phyloP scores from a whole-genome alignment of 2,888 invertebrate species.

The Holacanthella duospinosa region DNA sequence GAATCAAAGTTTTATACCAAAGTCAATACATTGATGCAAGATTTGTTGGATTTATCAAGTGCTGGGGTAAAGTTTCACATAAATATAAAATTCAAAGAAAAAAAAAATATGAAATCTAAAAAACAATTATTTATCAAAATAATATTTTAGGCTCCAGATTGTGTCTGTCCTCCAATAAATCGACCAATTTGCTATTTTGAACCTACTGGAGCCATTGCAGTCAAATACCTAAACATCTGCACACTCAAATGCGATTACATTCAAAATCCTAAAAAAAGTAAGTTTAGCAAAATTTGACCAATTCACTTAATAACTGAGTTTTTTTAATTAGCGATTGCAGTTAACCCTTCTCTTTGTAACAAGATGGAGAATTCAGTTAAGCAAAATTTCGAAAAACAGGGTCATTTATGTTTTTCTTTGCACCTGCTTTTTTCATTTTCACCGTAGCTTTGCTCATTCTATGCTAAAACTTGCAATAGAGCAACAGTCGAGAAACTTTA shows the following conservation, averaged over 20 bases:
- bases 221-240: neutral
- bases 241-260: neutral
- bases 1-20: neutral
- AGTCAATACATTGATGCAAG: neutral
- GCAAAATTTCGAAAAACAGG: too few relatives aligned
- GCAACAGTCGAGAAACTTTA: too few relatives aligned
- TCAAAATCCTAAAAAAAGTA: neutral
- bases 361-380: neutral
- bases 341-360: neutral
- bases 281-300: neutral
- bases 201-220: neutral
- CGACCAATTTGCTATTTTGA: neutral
- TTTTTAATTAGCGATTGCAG: neutral
- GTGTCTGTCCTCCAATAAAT: neutral
- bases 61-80: neutral
- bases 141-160: neutral
- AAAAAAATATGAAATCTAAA: neutral
- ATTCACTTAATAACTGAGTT: neutral
- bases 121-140: neutral
- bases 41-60: neutral
- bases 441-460: too few relatives aligned
- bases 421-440: too few relatives aligned
- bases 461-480: too few relatives aligned
- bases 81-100: too few relatives aligned
- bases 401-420: too few relatives aligned